Evolutionary conservation across 2,888 invertebrate genomes (phyloP).

Genomic region (Drosophila gaucha): DNA sequence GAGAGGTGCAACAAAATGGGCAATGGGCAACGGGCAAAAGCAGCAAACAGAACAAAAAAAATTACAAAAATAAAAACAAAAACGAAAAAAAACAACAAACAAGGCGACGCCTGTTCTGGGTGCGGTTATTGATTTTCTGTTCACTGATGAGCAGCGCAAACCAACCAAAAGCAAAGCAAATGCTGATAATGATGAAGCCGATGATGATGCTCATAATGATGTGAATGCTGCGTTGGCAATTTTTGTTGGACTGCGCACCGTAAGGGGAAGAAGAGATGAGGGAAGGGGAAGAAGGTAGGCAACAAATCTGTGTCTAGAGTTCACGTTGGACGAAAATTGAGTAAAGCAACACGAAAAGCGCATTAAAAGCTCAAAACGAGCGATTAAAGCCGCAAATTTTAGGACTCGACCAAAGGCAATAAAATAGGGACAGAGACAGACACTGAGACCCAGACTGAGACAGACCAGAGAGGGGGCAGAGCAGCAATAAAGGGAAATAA

Average conservation of each 20-base stretch:
- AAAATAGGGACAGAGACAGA: not conserved
- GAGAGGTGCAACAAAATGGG: constrained; percentile 35
- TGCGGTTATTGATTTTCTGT: constrained; percentile 77
- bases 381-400: constrained; percentile 49
- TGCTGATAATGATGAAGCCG: constrained; percentile 29
- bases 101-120: constrained; percentile 51
- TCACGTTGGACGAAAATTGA: constrained; percentile 30
- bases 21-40: constrained; percentile 41
- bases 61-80: not conserved
- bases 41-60: constrained; percentile 2
- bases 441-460: too few species aligned
- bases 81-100: constrained; percentile 15
- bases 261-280: not conserved
- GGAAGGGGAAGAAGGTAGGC: not conserved
- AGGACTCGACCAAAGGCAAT: constrained; percentile 16
- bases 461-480: not conserved
- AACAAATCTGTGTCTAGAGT: constrained; percentile 51
- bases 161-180: constrained; percentile 22
- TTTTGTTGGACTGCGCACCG: constrained; percentile 12
- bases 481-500: constrained; percentile 5
- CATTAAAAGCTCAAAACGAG: constrained; percentile 57
- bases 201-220: constrained; percentile 31
- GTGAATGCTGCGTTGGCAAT: constrained; percentile 69
- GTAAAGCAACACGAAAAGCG: constrained; percentile 57
- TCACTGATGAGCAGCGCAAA: constrained; percentile 54